Conservation (phyloP, 2,113 vertebrate genomes). For the Varanus salvator region DNA sequence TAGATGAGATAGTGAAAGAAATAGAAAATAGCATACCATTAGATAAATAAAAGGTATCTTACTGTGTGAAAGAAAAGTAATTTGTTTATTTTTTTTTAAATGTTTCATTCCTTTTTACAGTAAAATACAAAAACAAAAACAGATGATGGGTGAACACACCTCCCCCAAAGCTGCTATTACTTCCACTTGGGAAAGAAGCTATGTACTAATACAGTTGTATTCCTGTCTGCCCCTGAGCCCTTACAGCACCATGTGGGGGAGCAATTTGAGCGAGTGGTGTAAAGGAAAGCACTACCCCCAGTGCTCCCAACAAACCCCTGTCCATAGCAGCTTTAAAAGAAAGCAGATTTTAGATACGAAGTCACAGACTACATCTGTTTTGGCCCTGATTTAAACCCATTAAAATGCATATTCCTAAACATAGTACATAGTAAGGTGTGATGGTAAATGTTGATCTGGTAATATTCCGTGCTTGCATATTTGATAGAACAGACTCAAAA, state of each 20-base stretch:
- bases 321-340: neutral
- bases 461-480: neutral
- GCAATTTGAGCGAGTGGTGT: neutral
- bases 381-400: neutral
- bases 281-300: neutral
- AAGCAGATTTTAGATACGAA: neutral
- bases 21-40: neutral
- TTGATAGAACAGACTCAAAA: neutral
- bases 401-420: neutral
- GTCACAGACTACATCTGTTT: neutral
- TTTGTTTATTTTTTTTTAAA: neutral
- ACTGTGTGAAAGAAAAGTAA: neutral
- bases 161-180: neutral
- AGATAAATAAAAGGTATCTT: neutral
- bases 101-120: neutral
- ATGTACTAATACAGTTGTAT: neutral
- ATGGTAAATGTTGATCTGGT: neutral
- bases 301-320: neutral
- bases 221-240: neutral
- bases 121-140: neutral
- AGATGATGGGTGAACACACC: neutral
- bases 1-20: neutral
- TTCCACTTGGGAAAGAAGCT: neutral
- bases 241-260: neutral
- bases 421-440: neutral